These are phyloP conservation scores for Chironomus tepperi DNA, from an alignment of 1,140 invertebrate genomes.

Conservation along the genomic window DNA sequence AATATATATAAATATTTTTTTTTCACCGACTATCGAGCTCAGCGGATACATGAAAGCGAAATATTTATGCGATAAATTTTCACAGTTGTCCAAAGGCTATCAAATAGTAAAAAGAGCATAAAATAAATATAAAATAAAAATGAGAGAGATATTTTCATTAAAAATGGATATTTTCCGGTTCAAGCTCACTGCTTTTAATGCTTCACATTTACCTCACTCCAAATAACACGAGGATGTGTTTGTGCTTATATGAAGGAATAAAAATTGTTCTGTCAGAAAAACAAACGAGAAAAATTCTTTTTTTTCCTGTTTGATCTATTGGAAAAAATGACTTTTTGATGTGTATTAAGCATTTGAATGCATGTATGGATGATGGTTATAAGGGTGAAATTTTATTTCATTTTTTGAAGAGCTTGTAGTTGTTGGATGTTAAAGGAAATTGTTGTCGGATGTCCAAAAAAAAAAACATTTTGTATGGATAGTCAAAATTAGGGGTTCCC, in stretches of 20 bases:
- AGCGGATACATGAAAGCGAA: too few relatives aligned
- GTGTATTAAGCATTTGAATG: neutral
- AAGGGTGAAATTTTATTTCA: neutral
- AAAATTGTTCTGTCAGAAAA: neutral
- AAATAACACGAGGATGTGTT: neutral
- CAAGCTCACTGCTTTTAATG: neutral
- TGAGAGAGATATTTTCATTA: neutral
- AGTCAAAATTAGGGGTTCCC: too few relatives aligned
- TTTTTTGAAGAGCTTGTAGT: neutral
- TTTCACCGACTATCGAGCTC: too few relatives aligned
- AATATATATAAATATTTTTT: too few relatives aligned
- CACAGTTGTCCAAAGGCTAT: conserved; percentile 5
- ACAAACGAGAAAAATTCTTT: conserved; percentile 10
- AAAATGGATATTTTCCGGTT: conserved; percentile 8
- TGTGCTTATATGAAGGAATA: neutral
- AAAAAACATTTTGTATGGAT: neutral
- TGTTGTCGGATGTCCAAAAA: neutral
- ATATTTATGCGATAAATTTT: neutral
- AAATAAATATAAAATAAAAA: neutral
- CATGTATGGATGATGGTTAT: neutral
- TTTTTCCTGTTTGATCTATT: conserved; percentile 13
- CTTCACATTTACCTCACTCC: neutral
- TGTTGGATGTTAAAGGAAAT: neutral
- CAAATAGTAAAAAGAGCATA: neutral
- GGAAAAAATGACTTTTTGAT: conserved; percentile 21